Conservation (phyloP, 2,797 vertebrate genomes). For the Diglossa cyanea region DNA sequence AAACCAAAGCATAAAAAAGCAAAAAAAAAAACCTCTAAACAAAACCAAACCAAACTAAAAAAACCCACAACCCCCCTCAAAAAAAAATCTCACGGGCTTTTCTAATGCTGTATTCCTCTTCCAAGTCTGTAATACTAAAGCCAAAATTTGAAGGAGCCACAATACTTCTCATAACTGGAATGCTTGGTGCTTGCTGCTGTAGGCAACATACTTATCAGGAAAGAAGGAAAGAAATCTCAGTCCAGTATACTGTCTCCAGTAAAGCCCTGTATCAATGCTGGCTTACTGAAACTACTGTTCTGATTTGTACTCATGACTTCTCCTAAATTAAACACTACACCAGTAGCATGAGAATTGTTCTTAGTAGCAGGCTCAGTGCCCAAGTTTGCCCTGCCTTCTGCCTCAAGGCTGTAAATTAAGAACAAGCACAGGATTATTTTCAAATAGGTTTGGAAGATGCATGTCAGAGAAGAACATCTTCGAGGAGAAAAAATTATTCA, state of each 20-base stretch:
- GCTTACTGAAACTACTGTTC: background rate
- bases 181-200: background rate
- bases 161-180: background rate
- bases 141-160: background rate
- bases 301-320: background rate
- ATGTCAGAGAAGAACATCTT: background rate
- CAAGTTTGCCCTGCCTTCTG: background rate
- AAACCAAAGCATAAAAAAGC: background rate
- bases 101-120: background rate
- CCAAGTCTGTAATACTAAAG: background rate
- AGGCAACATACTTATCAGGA: background rate
- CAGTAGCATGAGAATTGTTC: background rate
- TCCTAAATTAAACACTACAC: background rate
- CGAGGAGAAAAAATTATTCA: background rate
- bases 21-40: background rate
- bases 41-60: background rate
- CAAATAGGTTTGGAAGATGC: background rate
- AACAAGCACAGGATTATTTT: background rate
- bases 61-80: background rate
- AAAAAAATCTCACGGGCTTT: background rate
- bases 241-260: background rate
- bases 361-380: background rate
- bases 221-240: background rate
- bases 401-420: background rate
- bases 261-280: background rate